Base-by-base conservation (phyloP, 2,797 vertebrate species). In the Strix occidentalis region DNA sequence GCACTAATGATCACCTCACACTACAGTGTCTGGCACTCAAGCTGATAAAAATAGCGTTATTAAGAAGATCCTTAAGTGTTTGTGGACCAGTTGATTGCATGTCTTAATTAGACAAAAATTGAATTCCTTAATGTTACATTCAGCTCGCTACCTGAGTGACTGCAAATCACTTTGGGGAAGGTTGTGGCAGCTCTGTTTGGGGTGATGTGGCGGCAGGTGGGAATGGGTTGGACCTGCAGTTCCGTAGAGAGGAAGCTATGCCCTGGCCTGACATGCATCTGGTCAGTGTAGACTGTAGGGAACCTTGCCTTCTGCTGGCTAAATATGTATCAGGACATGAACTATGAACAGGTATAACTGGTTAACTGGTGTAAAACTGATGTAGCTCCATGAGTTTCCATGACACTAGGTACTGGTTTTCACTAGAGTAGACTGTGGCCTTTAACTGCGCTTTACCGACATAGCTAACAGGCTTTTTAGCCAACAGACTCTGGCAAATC, bases 21-120 rank as follows among this genome's bases (percentile, higher is more conserved):
- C n/a, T 58, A 41, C 37, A 51, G 25, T 39, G 39, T 90, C 80
- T 93, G 76, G 46, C 71, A 94, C 61, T 94, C 75, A 80, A 89
- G 78, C 64, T 87, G 92, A 94, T 95, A 96, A 96, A 95, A 96
- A 87, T 85, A 94, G 85, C 88, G 24, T 94, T 90, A 87, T 84
- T 93, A 89, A 80, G 69, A 95, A 79, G 64, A 84, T 66, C 43
- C 46, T 51, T 56, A 81, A 93, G 45, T 91, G 48, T 83, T 78
- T 89, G 31, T 87, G 50, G 71, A 84, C 78, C 28, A 63, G 65
- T 3, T 94, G 93, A 95, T 96, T 96, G 72, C 78, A 60, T 84
- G 5, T 78, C 79, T 81, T 95, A 93, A 93, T 91, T 72, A 92
- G 68, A 39, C 35, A 60, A 74, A 64, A 81, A 37, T 21, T 87